These are phyloP conservation scores for Eidolon dupreanum DNA, from an alignment of 2,797 vertebrate species.

Conservation along the genomic window DNA sequence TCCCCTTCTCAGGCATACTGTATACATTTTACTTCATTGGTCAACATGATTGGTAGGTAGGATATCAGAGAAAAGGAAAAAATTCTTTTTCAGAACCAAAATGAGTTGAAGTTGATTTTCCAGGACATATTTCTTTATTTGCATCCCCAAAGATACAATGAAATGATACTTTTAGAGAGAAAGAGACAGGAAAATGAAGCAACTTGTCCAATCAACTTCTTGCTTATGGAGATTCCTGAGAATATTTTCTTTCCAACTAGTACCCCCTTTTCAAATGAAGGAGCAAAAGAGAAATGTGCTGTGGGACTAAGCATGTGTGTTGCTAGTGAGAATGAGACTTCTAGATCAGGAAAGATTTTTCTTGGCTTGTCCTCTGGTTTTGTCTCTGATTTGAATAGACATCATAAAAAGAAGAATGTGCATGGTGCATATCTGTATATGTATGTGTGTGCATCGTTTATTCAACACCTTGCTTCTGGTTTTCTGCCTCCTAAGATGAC, in stretches of 20 bases:
- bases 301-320: background rate
- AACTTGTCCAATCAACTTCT: background rate
- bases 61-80: background rate
- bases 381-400: background rate
- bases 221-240: background rate
- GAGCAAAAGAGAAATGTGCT: background rate
- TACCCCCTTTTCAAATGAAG: background rate
- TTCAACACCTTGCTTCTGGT: background rate
- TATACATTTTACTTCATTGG: background rate
- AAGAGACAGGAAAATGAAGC: background rate
- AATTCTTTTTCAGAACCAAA: background rate
- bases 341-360: background rate
- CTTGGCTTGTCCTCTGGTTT: background rate
- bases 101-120: background rate
- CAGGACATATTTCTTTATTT: background rate
- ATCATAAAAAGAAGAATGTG: background rate
- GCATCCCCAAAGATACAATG: background rate
- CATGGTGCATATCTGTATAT: fast-evolving
- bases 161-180: background rate
- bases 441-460: background rate
- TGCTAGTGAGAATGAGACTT: background rate
- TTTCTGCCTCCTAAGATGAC: background rate
- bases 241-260: background rate
- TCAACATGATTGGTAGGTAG: background rate
- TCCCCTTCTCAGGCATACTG: background rate